Conservation (phyloP, 2,888 invertebrate genomes). For the Mythimna pallens region DNA sequence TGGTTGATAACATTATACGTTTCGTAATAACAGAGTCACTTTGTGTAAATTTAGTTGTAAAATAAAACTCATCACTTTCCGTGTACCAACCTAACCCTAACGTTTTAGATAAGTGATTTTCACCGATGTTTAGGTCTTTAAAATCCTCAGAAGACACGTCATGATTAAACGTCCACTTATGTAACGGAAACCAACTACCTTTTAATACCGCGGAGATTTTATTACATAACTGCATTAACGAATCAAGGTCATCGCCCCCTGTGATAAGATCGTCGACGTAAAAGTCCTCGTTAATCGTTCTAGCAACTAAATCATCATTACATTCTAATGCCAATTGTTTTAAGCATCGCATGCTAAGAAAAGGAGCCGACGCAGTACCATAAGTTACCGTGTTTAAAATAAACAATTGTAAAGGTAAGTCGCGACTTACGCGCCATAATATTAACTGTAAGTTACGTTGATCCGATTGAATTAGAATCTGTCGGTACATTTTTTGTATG, state of each 20-base stretch:
- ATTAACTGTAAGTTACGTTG: conserved; percentile 25
- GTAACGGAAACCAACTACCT: conserved; percentile 9
- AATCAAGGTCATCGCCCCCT: conserved; percentile 5
- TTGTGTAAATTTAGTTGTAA: not conserved
- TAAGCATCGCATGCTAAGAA: conserved; percentile 22
- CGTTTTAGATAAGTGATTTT: conserved; percentile 2
- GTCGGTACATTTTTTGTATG: conserved; percentile 26
- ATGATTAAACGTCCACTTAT: conserved; percentile 17
- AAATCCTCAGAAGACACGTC: not conserved
- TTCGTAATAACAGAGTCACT: conserved; percentile 1
- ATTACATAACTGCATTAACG: conserved; percentile 13
- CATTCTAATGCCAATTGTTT: conserved; percentile 9
- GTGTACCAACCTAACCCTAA: conserved; percentile 22
- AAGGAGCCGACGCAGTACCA: conserved; percentile 20
- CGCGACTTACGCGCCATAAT: conserved; percentile 6
- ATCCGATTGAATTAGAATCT: conserved; percentile 14
- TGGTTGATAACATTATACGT: conserved; percentile 20
- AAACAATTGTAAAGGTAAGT: conserved; percentile 14
- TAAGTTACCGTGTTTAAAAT: conserved; percentile 3
- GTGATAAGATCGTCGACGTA: conserved; percentile 16
- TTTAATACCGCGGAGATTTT: conserved; percentile 6
- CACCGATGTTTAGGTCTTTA: conserved; percentile 12
- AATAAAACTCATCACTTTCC: conserved; percentile 14
- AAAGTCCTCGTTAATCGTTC: conserved; percentile 11
- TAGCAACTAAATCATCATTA: conserved; percentile 13